Conservation (phyloP, 30 jellyfish, hydroid and myxozoan genomes). For the Clytia hemisphaerica region DNA sequence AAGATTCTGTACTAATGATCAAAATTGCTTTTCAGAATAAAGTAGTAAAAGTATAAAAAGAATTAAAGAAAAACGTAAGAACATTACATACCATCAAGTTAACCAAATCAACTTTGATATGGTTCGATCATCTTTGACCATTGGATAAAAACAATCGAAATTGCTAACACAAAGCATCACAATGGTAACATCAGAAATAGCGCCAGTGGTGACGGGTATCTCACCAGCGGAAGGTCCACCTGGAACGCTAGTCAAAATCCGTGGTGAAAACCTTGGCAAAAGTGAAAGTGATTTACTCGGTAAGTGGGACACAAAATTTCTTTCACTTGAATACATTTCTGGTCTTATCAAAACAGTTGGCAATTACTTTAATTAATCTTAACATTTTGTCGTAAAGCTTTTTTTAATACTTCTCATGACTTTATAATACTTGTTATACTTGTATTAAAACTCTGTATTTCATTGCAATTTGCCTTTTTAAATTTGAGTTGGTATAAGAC, state of each 20-base stretch:
- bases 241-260: slow-evolving; percentile 83
- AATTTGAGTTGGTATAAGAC: too few species aligned
- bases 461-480: not conserved
- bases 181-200: slow-evolving; percentile 21
- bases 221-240: slow-evolving; percentile 99
- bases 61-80: not conserved
- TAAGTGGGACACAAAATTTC: slow-evolving; percentile 23
- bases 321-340: not conserved
- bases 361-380: not conserved
- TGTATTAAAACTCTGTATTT: not conserved
- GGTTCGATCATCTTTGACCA: too few species aligned
- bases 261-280: slow-evolving; percentile 93
- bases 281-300: slow-evolving; percentile 83
- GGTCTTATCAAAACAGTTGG: not conserved
- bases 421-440: not conserved
- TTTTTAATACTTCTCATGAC: not conserved
- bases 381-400: not conserved
- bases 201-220: slow-evolving; percentile 85
- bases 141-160: too few species aligned
- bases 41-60: too few species aligned
- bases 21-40: too few species aligned
- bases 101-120: not conserved
- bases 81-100: not conserved
- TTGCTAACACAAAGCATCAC: too few species aligned
- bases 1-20: too few species aligned